Percentiles rank a stretch among this genome's conserved stretches.
These are phyloP conservation scores for Thrips palmi DNA, from an alignment of 1,140 invertebrate genomes.

Conservation along the genomic window DNA sequence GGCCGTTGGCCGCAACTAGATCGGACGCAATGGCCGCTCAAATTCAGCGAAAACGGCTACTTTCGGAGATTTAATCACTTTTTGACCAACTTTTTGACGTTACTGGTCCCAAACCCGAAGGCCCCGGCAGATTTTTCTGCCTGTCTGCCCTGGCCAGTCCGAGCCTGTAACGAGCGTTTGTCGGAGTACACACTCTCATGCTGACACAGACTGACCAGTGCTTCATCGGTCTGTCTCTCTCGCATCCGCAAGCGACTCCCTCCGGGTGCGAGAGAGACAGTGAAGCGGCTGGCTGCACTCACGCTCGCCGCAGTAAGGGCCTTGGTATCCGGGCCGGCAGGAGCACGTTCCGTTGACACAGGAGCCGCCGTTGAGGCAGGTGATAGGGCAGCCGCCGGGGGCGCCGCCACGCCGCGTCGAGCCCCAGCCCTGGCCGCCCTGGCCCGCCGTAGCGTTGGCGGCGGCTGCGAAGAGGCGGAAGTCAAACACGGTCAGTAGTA, in stretches of 20 bases:
- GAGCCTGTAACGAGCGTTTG: not conserved
- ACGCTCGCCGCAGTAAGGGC: constrained; percentile 64
- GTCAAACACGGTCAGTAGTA: not conserved
- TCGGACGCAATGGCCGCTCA: too few species aligned
- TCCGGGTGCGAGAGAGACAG: not conserved
- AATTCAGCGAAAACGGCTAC: too few species aligned
- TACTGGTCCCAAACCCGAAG: too few species aligned
- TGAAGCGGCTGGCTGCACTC: constrained; percentile 26
- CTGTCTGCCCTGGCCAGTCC: too few species aligned
- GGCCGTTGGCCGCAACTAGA: too few species aligned
- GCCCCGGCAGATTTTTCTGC: too few species aligned
- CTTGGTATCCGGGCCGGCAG: constrained; percentile 51
- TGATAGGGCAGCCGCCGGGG: constrained; percentile 34
- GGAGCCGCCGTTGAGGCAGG: constrained; percentile 59
- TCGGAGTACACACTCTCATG: not conserved
- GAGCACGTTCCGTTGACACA: constrained; percentile 51
- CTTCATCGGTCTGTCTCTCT: not conserved
- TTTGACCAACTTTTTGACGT: too few species aligned
- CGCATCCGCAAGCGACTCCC: not conserved
- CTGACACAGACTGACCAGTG: not conserved
- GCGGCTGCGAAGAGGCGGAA: not conserved
- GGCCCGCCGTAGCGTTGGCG: not conserved
- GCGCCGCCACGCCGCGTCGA: constrained; percentile 21
- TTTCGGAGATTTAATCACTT: too few species aligned
- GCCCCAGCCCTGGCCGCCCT: constrained; percentile 9